Base-by-base conservation (phyloP, 2,888 invertebrate genomes). In the Apamea monoglypha region DNA sequence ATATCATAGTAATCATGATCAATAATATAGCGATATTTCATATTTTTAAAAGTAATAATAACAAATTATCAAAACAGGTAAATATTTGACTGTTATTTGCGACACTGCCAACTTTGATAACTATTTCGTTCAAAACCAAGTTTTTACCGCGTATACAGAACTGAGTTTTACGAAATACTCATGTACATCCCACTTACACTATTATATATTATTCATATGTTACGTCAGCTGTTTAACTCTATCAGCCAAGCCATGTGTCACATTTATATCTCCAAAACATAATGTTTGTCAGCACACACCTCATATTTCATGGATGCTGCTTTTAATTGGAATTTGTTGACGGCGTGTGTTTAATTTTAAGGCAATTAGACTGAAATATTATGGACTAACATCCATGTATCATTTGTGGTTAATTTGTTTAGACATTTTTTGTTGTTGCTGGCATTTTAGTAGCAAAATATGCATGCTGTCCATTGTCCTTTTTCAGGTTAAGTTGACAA, bases 281-380 rank as follows among this genome's bases (percentile, higher is more conserved):
- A 59, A 76, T 56, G 69, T 77, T 70, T 78, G 75, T 82, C 69
- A 40, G 29, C 61, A 77, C 50, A 50, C 72, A 66, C 36, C 32
- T 68, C 79, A 63, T 69, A 73, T 75, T 63, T 85, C 61, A 80
- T 36, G n/a, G 16, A 40, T 53, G n/a, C 40, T 69, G n/a, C 40
- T 63, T 74, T 75, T 82, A 82, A 85, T 82, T 82, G 36, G 53
- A 68, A 82, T 85, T 82, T 85, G 80, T 82, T 74, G 82, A 61
- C 53, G 63, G 74, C 25, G 8, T 71, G 44, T 82, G 83, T 82
- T 81, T 73, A 74, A 80, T 73, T 80, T 80, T 63, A n/a, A 53
- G 16, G 59, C 25, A 76, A 74, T 80, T 70, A 44, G 1, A 66
- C 18, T 74, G 56, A 80, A 44, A 71, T 74, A 59, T 75, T 44